Evolutionary conservation across 2,888 invertebrate genomes (phyloP).

Genomic region (Exephanes ischioxanthus): DNA sequence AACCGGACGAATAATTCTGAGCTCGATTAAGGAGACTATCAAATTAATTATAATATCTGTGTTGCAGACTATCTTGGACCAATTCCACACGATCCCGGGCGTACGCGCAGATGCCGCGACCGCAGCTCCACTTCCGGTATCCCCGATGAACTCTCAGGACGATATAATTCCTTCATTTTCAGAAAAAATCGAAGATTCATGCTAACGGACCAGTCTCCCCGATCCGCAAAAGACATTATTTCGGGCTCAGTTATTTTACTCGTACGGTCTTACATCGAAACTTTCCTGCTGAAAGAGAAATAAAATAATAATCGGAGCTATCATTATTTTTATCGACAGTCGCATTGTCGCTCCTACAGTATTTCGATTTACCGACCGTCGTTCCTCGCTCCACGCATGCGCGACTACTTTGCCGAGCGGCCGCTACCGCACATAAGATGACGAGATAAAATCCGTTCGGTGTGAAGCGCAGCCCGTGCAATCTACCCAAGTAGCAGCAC

Average conservation of each 20-base stretch:
- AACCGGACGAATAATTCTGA: no score
- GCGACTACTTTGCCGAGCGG: neutral
- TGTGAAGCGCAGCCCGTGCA: slow-evolving; percentile 1
- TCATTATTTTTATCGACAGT: no score
- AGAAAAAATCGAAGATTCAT: no score
- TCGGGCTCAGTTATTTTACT: no score
- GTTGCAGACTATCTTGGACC: slow-evolving; percentile 66
- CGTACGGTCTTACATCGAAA: no score
- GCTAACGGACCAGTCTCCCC: no score
- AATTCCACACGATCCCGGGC: slow-evolving; percentile 13
- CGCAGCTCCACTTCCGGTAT: neutral
- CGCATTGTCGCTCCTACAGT: no score
- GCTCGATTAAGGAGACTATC: neutral
- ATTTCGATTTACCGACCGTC: neutral
- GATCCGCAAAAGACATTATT: no score
- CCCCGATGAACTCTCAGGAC: neutral
- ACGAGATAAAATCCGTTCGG: slow-evolving; percentile 9
- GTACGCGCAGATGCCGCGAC: neutral
- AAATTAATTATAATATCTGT: neutral
- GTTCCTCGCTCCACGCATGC: neutral
- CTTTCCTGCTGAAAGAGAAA: no score
- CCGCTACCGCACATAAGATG: slow-evolving; percentile 1
- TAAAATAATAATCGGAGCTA: no score
- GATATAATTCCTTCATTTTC: no score
- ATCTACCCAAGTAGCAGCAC: no score